phyloP scores from a whole-genome alignment of 2,797 vertebrate species.

The Danio aesculapii region DNA sequence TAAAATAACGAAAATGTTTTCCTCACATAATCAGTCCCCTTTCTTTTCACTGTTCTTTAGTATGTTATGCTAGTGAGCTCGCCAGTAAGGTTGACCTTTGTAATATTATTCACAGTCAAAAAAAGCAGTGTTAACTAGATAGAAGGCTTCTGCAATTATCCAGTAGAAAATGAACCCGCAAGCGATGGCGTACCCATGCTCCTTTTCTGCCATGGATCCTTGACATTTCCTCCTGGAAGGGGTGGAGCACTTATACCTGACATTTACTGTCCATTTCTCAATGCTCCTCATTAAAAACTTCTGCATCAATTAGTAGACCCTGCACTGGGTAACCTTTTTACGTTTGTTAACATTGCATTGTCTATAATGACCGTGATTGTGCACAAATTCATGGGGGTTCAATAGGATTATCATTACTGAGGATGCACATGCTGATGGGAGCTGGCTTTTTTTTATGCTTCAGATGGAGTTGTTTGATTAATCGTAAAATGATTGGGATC shows the following conservation, averaged over 20 bases:
- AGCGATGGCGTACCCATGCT: conserved; percentile 33
- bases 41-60: neutral
- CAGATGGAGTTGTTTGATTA: too few species aligned
- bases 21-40: neutral
- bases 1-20: neutral
- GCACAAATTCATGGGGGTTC: neutral
- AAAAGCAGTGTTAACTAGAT: conserved; percentile 77
- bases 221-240: conserved; percentile 66
- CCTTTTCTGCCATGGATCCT: conserved; percentile 19
- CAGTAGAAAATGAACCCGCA: conserved; percentile 59
- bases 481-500: too few species aligned
- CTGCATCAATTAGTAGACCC: conserved; percentile 73
- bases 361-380: conserved; percentile 46
- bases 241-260: conserved; percentile 64
- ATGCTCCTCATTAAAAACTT: conserved; percentile 66
- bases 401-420: neutral
- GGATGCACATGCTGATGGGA: neutral
- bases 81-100: conserved; percentile 51
- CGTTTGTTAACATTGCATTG: conserved; percentile 52
- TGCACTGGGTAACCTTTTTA: conserved; percentile 72
- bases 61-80: neutral
- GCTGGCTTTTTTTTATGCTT: neutral
- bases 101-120: conserved; percentile 68
- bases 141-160: conserved; percentile 65
- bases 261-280: conserved; percentile 67